Evolutionary conservation across 2,888 invertebrate genomes (phyloP), one percentile per base, ranked within the genome.

Genomic region (Cryptocheilus praepositus): DNA sequence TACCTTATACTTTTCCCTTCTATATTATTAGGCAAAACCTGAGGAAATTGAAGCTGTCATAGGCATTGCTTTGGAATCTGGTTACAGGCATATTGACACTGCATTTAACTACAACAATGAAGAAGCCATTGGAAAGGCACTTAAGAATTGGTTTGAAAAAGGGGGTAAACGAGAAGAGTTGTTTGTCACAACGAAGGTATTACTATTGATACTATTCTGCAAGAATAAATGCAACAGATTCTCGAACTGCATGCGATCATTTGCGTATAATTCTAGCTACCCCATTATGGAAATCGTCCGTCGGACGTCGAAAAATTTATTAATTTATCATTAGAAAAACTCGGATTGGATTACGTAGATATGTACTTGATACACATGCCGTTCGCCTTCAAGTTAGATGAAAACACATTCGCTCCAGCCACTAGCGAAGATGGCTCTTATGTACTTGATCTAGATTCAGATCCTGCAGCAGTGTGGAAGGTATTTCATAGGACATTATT

Each of bases 101-200:
- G 95, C 95, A 28, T 93, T 93, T 83, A 93, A 93, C 89, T 95
- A 95, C 82, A 92, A 93, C 73, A 95, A 95, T 80, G 95, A 95
- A 88, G 93, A 93, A 74, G 91, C 92, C 0, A 93, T 95, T 74
- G 95, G 95, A 3, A 90, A 90, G 64, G 93, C 92, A 36, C 86
- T 95, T 57, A 91, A 92, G 77, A 91, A 91, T 82, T 94, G 94
- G 93, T 90, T 95, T 43, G 85, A 89, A 22, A 89, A 91, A 54
- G 93, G 93, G 46, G 92, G 93, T 13, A 91, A 89, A 68, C 89
- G 95, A 66, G 91, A 93, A 79, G 94, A 95, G 57, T 89, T 95
- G 67, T 95, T 95, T 89, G 91, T 95, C 70, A 94, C 94, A 28
- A 94, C 95, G n/a, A 95, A 95, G 92, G 95, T 94, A 64, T 61